Conservation (phyloP, 2,888 invertebrate species). For the Eulithis prunata region DNA sequence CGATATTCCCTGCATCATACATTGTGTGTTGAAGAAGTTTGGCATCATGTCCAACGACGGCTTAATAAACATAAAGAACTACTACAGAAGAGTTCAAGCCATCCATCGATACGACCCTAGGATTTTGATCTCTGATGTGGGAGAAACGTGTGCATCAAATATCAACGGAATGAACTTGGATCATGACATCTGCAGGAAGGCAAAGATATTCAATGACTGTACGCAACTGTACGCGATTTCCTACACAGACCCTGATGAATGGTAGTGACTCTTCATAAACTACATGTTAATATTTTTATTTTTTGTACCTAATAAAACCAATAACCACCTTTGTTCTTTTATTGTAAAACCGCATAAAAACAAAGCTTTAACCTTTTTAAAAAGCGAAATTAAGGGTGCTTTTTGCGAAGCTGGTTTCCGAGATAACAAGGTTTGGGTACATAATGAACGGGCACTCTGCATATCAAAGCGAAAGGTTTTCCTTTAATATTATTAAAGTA, state of each 20-base stretch:
- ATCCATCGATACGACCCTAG: constrained; percentile 77
- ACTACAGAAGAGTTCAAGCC: constrained; percentile 73
- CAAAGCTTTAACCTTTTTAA: constrained; percentile 36
- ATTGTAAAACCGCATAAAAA: constrained; percentile 40
- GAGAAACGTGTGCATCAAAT: constrained; percentile 76
- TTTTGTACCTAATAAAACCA: constrained; percentile 52
- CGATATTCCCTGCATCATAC: constrained; percentile 77
- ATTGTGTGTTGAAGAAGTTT: constrained; percentile 77
- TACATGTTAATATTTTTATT: constrained; percentile 23
- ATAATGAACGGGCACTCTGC: constrained; percentile 49
- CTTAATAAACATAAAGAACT: constrained; percentile 72
- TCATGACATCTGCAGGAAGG: constrained; percentile 78
- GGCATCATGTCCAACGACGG: constrained; percentile 79
- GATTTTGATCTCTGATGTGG: constrained; percentile 77
- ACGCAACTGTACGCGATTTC: constrained; percentile 76
- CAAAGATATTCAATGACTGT: constrained; percentile 79
- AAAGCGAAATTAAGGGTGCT: constrained; percentile 42
- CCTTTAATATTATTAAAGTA: constrained; percentile 41
- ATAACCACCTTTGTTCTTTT: constrained; percentile 43
- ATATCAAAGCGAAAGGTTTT: constrained; percentile 52
- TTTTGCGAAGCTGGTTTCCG: constrained; percentile 33
- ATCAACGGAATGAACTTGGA: constrained; percentile 77
- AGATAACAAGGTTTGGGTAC: constrained; percentile 47
- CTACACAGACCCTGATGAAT: constrained; percentile 61
- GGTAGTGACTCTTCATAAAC: constrained; percentile 16